Evolutionary conservation across 2,113 vertebrate genomes (phyloP), one percentile per base, ranked within the genome.

Genomic region (Strix aluco): DNA sequence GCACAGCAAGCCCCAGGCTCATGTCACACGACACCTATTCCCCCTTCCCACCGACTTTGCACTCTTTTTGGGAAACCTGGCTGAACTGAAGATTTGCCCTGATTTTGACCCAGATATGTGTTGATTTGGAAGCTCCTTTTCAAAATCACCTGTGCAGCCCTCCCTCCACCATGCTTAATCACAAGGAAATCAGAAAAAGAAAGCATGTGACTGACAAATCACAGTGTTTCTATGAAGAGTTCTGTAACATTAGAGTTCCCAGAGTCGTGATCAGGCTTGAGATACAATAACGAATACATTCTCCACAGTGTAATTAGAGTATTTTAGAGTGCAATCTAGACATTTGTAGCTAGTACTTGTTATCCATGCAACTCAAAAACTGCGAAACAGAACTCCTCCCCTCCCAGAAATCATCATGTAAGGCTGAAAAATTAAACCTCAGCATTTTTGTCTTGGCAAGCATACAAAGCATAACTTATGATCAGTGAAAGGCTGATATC

Each of bases 331-430:
- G 38, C 20, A 36, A 49, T 27, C 65, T 40, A 59, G 54, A 49
- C 1, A 2, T 51, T 66, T 59, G 82, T 65, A 92, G 66, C 92
- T 92, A 90, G 51, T 83, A 72, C 65, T 92, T 96, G 95, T 87
- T 67, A 87, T 29, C 74, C 58, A 81, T 80, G 89, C 47, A 73
- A 77, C 66, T 94, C 44, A 52, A 86, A 94, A 91, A 71, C 78
- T 92, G 88, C 80, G 91, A 95, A 94, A 94, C 69, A 95, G 89
- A 93, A 80, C 57, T 81, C 30, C 23, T 88, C n/a, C n/a, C 15
- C 38, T 86, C 78, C 80, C 16, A 46, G 44, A 44, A 38, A 34
- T 25, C 54, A 44, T 7, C 9, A 11, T 26, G 13, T 44, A 69
- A 69, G 36, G 13, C 34, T 61, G 44, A 78, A 78, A 61, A 78